phyloP scores from a whole-genome alignment of 2,113 vertebrate genomes.

The Cheirogaleus medius region DNA sequence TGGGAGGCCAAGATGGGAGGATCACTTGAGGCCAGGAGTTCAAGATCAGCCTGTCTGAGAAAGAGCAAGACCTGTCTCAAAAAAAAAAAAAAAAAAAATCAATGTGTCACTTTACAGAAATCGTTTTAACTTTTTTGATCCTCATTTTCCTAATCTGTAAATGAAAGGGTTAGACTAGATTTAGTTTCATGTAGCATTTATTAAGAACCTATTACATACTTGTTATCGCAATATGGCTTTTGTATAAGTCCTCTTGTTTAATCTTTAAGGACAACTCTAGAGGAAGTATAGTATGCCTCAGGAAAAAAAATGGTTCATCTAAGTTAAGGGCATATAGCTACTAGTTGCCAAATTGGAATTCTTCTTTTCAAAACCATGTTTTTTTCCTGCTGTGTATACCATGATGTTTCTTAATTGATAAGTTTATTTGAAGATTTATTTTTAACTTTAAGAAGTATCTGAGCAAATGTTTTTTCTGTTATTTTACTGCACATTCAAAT shows the following conservation, averaged over 20 bases:
- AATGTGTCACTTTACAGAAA: background rate
- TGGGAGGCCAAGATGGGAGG: too few relatives aligned
- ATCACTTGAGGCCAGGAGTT: too few relatives aligned
- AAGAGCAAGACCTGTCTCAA: too few relatives aligned
- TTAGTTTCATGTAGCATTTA: background rate
- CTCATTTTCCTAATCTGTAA: background rate
- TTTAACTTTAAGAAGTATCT: background rate
- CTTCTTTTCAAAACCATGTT: background rate
- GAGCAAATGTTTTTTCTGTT: background rate
- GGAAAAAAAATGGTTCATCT: background rate
- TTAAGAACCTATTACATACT: background rate
- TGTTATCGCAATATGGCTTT: background rate
- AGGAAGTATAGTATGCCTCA: background rate
- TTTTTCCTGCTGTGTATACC: background rate
- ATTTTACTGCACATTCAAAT: background rate
- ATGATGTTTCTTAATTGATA: background rate
- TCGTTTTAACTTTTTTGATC: constrained; percentile 7
- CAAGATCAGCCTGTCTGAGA: too few relatives aligned
- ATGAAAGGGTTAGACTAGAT: background rate
- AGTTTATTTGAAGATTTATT: background rate
- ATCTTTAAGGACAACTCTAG: constrained; percentile 12
- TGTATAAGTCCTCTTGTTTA: constrained; percentile 5
- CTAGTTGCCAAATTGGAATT: background rate
- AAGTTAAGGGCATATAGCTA: background rate
- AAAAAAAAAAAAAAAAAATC: background rate